phyloP scores from a whole-genome alignment of 2,888 invertebrate genomes.

The Pasiphila rectangulata region DNA sequence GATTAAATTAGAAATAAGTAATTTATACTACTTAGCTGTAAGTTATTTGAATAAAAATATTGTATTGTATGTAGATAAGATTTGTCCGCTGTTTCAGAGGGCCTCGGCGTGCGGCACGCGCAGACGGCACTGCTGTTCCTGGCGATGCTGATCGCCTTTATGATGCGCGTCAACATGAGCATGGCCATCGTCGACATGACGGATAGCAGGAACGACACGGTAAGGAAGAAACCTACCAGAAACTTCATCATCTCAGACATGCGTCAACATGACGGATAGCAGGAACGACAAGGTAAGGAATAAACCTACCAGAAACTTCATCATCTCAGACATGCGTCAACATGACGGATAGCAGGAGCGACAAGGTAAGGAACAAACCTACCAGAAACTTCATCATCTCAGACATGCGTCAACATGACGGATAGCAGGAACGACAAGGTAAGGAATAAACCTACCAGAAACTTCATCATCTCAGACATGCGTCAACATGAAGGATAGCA shows the following conservation, averaged over 20 bases:
- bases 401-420: no score
- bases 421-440: no score
- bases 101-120: constrained; percentile 78
- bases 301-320: neutral
- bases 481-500: no score
- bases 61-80: no score
- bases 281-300: constrained; percentile 33
- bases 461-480: no score
- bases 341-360: no score
- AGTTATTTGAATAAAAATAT: neutral
- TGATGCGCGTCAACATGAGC: constrained; percentile 82
- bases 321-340: constrained; percentile 12
- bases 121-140: constrained; percentile 79
- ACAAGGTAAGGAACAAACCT: no score
- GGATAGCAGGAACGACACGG: constrained; percentile 33
- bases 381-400: no score
- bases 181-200: constrained; percentile 85
- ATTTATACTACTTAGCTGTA: neutral
- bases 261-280: neutral
- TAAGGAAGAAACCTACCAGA: no score
- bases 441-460: no score
- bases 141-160: constrained; percentile 76
- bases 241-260: neutral
- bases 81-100: constrained; percentile 34
- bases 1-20: neutral